A percentile compares a stretch with the other conserved stretches of the same genome.
Evolutionary conservation across 2,888 invertebrate species (phyloP).

Genomic region (Eristalis intricaria): DNA sequence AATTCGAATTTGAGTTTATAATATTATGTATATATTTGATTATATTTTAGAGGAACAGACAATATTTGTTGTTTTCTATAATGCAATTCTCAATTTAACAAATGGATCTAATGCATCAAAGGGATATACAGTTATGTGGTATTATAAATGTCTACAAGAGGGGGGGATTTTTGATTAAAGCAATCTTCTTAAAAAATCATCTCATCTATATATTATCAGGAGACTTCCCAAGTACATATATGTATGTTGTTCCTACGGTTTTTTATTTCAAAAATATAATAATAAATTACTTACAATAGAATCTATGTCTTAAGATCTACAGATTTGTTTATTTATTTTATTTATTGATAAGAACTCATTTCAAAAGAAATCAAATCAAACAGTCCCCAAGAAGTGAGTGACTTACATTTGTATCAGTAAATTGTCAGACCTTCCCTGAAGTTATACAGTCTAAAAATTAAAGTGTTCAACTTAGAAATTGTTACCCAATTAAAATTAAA

Average conservation of each 20-base stretch:
- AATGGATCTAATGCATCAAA: constrained; percentile 59
- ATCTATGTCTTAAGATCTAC: constrained; percentile 58
- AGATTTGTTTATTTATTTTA: constrained; percentile 24
- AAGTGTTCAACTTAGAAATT: constrained; percentile 39
- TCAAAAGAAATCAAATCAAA: constrained; percentile 12
- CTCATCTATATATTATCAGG: constrained; percentile 43
- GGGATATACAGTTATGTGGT: constrained; percentile 53
- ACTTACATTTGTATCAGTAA: not conserved
- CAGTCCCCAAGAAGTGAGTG: not conserved
- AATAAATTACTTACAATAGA: constrained; percentile 70
- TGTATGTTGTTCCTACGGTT: constrained; percentile 32
- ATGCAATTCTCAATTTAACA: constrained; percentile 60
- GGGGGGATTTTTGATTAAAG: constrained; percentile 52
- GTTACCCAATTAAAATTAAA: constrained; percentile 57
- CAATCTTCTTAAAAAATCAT: constrained; percentile 63
- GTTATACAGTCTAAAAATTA: constrained; percentile 21
- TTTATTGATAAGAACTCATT: constrained; percentile 31
- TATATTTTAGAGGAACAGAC: constrained; percentile 71
- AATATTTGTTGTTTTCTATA: constrained; percentile 61
- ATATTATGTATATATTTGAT: constrained; percentile 57
- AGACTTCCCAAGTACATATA: constrained; percentile 41
- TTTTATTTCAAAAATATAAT: constrained; percentile 57
- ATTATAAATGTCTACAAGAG: constrained; percentile 61
- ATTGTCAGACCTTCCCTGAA: constrained; percentile 29
- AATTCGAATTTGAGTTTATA: not conserved